Evolutionary conservation across 2,888 invertebrate species (phyloP).

Genomic region (Mimachlamys varia): DNA sequence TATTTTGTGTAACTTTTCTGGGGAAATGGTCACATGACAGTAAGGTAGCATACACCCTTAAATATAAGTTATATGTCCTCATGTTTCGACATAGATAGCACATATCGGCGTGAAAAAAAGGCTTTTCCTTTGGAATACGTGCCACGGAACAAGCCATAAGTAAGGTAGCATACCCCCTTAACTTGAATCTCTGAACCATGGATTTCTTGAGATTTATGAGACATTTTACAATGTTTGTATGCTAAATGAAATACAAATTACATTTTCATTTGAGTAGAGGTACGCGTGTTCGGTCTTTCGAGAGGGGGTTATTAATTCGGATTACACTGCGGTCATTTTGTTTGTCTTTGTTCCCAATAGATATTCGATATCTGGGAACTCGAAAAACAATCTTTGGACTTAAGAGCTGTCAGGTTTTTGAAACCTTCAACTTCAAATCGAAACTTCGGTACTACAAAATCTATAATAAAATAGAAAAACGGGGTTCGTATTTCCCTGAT

Average conservation of each 20-base stretch:
- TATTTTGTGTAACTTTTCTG: too few relatives aligned
- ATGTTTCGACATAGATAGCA: too few relatives aligned
- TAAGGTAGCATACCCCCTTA: background rate
- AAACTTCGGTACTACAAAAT: background rate
- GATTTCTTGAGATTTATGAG: background rate
- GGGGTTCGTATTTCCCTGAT: background rate
- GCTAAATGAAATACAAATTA: background rate
- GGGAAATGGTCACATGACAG: too few relatives aligned
- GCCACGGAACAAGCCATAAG: background rate
- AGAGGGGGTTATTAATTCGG: background rate
- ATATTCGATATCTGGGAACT: background rate
- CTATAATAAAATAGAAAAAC: conserved; percentile 34
- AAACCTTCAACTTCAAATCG: background rate
- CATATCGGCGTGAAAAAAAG: too few relatives aligned
- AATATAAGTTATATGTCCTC: too few relatives aligned
- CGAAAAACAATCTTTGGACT: conserved; percentile 15
- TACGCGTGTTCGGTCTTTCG: background rate
- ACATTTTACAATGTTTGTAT: background rate
- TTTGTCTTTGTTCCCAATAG: conserved; percentile 17
- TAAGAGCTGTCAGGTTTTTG: background rate
- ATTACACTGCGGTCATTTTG: background rate
- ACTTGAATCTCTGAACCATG: background rate
- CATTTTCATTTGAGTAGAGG: background rate
- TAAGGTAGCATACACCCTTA: too few relatives aligned
- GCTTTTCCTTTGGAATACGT: too few relatives aligned